Conservation (phyloP, 2,888 invertebrate genomes). For the Copidosoma aretas region DNA sequence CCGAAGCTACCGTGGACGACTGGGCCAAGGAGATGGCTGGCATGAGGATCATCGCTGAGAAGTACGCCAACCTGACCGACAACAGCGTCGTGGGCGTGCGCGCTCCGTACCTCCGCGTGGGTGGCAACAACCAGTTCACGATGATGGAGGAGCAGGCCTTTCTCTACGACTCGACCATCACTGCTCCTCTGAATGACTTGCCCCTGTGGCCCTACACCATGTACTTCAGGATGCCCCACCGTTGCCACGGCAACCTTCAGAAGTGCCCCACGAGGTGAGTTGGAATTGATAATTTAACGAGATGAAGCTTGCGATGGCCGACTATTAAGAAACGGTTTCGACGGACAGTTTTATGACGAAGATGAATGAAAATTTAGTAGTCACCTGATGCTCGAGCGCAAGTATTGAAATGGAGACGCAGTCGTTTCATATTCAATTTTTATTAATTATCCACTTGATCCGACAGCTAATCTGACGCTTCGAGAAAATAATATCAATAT, state of each 20-base stretch:
- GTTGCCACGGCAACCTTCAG: conserved; percentile 91
- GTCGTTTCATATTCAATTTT: no score
- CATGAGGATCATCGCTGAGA: conserved; percentile 88
- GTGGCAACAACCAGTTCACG: conserved; percentile 94
- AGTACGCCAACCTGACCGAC: conserved; percentile 87
- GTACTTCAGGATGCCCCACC: conserved; percentile 96
- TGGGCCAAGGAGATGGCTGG: conserved; percentile 97
- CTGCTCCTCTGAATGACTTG: conserved; percentile 87
- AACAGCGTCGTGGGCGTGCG: conserved; percentile 91
- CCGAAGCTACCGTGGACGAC: conserved; percentile 87
- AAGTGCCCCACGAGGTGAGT: conserved; percentile 81
- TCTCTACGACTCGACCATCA: conserved; percentile 94
- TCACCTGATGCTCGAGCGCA: no score
- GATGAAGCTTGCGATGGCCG: neutral
- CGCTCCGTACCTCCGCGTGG: conserved; percentile 88
- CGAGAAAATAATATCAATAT: no score
- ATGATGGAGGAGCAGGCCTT: conserved; percentile 98
- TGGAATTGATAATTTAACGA: neutral
- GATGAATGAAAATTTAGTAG: no score
- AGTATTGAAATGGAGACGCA: no score
- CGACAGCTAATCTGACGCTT: no score
- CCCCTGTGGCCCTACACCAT: conserved; percentile 98
- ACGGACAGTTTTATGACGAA: no score
- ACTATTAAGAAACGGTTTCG: neutral
- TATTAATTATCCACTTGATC: no score